A percentile compares a stretch with the other conserved stretches of the same genome.
These are phyloP conservation scores for Candoia aspera DNA, from an alignment of 2,113 vertebrate species.

Conservation along the genomic window DNA sequence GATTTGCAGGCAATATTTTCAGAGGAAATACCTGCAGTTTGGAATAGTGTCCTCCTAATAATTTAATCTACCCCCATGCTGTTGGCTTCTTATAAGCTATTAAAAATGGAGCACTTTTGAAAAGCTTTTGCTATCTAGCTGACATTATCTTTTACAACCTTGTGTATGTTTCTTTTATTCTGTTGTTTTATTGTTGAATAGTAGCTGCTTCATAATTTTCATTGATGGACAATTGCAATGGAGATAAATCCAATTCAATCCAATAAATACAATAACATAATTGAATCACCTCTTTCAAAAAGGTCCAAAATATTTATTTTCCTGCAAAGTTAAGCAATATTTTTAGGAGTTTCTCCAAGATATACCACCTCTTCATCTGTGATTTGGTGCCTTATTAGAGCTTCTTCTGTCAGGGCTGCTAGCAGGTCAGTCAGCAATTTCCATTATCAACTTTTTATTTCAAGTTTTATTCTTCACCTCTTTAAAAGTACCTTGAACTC, in stretches of 20 bases:
- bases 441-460: constrained; percentile 34
- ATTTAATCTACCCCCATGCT: background rate
- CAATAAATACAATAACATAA: background rate
- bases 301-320: constrained; percentile 46
- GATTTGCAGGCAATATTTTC: background rate
- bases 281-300: constrained; percentile 34
- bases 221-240: background rate
- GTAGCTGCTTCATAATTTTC: background rate
- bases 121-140: background rate
- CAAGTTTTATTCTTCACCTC: constrained; percentile 36
- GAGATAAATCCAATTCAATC: background rate
- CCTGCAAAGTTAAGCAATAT: background rate
- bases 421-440: constrained; percentile 14
- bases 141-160: background rate
- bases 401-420: background rate
- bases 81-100: background rate
- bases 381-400: constrained; percentile 19
- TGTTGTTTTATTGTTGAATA: background rate
- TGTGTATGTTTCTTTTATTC: background rate
- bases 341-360: constrained; percentile 21
- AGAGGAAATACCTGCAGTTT: background rate
- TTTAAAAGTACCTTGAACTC: constrained; percentile 33
- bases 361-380: background rate
- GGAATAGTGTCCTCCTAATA: background rate
- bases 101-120: background rate